These are phyloP conservation scores for Cavia porcellus DNA, from an alignment of 2,113 vertebrate species.

Conservation along the genomic window DNA sequence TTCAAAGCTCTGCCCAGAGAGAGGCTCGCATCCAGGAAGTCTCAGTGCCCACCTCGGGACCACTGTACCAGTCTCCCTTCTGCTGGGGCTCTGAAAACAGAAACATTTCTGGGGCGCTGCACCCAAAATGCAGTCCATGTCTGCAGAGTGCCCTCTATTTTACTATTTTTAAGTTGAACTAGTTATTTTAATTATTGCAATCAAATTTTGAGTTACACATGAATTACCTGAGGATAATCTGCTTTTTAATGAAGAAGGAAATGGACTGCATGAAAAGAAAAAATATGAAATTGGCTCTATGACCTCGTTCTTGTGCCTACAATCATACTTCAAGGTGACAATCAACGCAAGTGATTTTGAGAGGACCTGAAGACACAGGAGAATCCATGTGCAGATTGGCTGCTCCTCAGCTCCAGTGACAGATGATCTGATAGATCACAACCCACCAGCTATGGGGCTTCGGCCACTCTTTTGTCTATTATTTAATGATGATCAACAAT, in stretches of 20 bases:
- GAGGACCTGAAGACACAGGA: background rate
- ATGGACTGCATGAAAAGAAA: background rate
- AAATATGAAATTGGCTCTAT: background rate
- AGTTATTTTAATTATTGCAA: constrained; percentile 46
- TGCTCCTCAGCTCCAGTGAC: background rate
- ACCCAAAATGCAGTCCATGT: background rate
- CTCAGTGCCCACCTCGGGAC: background rate
- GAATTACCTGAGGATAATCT: constrained; percentile 34
- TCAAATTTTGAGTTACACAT: constrained; percentile 46
- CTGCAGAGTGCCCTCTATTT: background rate
- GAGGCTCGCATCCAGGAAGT: rapidly evolving
- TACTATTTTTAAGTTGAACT: background rate
- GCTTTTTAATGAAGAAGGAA: constrained; percentile 46
- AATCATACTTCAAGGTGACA: background rate
- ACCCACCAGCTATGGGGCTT: background rate
- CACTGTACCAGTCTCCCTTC: background rate
- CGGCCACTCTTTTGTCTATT: background rate
- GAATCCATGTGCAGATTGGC: background rate
- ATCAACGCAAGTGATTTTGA: background rate
- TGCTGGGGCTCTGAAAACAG: rapidly evolving
- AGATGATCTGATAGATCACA: background rate
- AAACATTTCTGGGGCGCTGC: no score
- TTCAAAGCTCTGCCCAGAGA: background rate
- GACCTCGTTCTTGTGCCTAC: background rate
- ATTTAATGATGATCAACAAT: background rate